Percentiles rank a stretch among this genome's conserved stretches.
phyloP scores from a whole-genome alignment of 2,113 vertebrate genomes.

The Delphinapterus leucas region DNA sequence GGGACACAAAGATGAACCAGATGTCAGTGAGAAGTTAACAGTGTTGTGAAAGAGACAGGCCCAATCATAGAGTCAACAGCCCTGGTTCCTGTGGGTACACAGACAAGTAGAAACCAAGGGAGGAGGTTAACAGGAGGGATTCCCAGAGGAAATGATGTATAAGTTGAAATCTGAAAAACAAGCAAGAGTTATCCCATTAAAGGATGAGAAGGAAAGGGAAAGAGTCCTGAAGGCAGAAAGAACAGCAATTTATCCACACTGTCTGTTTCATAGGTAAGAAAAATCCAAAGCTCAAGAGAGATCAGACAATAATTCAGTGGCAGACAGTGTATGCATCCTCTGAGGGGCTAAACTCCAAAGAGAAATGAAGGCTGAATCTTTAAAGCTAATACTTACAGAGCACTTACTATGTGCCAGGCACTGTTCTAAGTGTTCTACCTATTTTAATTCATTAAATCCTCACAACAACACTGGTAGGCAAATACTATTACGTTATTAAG shows the following conservation, averaged over 20 bases:
- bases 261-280: background rate
- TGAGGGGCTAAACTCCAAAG: background rate
- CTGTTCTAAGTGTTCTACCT: constrained; percentile 6
- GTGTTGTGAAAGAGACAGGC: background rate
- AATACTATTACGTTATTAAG: background rate
- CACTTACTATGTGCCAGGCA: background rate
- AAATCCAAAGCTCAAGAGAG: background rate
- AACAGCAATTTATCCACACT: background rate
- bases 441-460: constrained; percentile 28
- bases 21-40: background rate
- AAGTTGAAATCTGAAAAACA: constrained; percentile 19
- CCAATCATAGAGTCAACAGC: background rate
- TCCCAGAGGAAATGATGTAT: background rate
- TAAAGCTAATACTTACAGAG: background rate
- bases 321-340: background rate
- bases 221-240: background rate
- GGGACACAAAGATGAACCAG: background rate
- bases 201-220: background rate
- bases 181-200: background rate
- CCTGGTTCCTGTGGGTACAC: background rate
- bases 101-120: background rate
- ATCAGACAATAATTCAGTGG: background rate
- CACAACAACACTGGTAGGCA: background rate
- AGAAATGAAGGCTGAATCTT: background rate
- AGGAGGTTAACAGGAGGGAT: background rate